These are phyloP conservation scores for Ips typographus DNA, from an alignment of 1,140 invertebrate genomes.

Conservation along the genomic window DNA sequence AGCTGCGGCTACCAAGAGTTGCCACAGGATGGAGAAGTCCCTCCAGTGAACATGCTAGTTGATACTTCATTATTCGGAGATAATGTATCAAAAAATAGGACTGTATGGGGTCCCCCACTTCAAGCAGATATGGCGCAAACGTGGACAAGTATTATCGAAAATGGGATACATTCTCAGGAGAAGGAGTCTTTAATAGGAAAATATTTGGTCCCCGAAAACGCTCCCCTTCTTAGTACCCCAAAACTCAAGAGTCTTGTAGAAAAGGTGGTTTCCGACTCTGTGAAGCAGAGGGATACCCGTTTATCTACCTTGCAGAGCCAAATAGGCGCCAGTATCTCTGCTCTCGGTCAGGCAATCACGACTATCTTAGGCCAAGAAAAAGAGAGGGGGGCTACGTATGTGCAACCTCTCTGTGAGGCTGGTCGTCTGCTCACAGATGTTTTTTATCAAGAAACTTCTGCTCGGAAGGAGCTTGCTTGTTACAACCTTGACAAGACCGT, in stretches of 20 bases:
- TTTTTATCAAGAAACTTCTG: not conserved
- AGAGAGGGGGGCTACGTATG: not conserved
- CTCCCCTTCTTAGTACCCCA: not conserved
- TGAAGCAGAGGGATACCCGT: not conserved
- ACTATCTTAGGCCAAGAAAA: not conserved
- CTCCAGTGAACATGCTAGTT: no score
- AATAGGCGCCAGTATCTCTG: not conserved
- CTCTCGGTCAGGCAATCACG: not conserved
- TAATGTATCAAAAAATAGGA: no score
- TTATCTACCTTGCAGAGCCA: slow-evolving; percentile 2
- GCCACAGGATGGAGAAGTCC: no score
- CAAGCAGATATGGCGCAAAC: no score
- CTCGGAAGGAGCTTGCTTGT: not conserved
- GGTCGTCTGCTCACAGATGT: not conserved
- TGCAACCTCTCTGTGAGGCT: not conserved
- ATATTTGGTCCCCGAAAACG: not conserved
- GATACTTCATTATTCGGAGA: no score
- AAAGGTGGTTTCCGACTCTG: not conserved
- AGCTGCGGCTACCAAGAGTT: no score
- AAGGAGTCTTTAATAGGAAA: not conserved
- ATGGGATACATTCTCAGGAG: no score
- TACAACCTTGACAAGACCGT: not conserved
- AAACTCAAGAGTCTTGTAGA: not conserved
- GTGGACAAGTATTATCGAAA: no score
- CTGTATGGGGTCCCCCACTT: no score